Evolutionary conservation across 2,888 invertebrate species (phyloP), one percentile per base, ranked within the genome.

Genomic region (Noctuana brunneofusca): DNA sequence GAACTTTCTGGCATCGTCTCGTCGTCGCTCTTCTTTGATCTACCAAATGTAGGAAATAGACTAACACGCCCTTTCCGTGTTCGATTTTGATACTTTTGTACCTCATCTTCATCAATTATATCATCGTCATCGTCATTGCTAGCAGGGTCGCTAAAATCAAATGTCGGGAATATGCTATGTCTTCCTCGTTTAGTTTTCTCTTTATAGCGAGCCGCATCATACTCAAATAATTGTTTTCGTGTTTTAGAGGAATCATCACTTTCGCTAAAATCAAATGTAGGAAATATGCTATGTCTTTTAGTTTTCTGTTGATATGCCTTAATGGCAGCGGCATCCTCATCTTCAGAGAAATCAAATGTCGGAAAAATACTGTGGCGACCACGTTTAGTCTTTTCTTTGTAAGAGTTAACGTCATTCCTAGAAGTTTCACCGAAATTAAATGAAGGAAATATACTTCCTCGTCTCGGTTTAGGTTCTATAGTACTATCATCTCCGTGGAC

Each of bases 1-100:
- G 89, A 88, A 71, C 85, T 87, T 71, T 90, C 90, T 1, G 90
- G 89, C 72, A 90, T 75, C 24, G 83, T 74, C 50, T 90, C 80
- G 14, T 80, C 89, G 55, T 90, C 89, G 32, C 66, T 73, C 63
- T 73, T 75, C 56, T 73, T 75, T 32, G 76, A 72, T 66, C 78
- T 86, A 3, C 89, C 88, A 72, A 89, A 90, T 22, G 89, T 86
- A 41, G 89, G 89, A 62, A 90, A 89, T 49, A 89, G 69, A 67
- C 90, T 90, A 5, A 87, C 71, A 11, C 89, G 79, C 20, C 89
- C 89, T 72, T 84, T 87, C 66, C 84, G 84, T 6, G 89, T 89
- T 70, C 83, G 78, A 65, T 85, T 85, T 69, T 89, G 87, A 69
- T 90, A 90, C 70, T 78, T 87, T 69, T 79, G 71, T n/a, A 88